Evolutionary conservation across 2,888 invertebrate genomes (phyloP), one percentile per base, ranked within the genome.

Genomic region (Blastobasis adustella): DNA sequence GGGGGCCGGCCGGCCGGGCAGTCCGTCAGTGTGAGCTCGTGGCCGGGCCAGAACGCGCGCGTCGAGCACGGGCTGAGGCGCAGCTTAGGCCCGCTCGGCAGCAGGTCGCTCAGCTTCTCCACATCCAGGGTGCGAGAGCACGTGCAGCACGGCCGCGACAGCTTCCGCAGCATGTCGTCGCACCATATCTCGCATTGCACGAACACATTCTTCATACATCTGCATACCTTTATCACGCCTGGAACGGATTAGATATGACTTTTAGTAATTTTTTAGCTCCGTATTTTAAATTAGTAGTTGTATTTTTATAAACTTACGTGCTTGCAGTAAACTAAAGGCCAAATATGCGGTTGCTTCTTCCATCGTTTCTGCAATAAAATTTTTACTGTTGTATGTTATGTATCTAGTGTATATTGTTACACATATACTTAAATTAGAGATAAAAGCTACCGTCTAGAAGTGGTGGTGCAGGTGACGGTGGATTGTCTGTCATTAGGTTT

Each of bases 181-280:
- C 81, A 79, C 82, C 85, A 82, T 54, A 86, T 58, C 60, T 86
- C 86, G 61, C 87, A 86, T 61, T 87, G 86, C 7, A 85, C 81
- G 58, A 80, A 79, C 44, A 79, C 83, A 56, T 76, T 83, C 63
- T 84, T 85, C 81, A 79, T 80, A 60, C 86, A 87, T 56, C 82
- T 83, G 75, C 85, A 87, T 23, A 85, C 78, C 66, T 78, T 71
- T 39, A 82, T 72, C 1, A 76, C 57, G 49, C 69, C 86, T 85
- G 70, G 36, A 41, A 50, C 9, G 10, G 23, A 23, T 23, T 23
- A 23, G 23, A 23, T 3, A 23, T 23, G 23, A 23, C 23, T 23
- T 23, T 23, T 23, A 23, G 23, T 23, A 23, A 23, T 3, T 23
- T 23, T 23, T 23, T 3, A 23, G 23, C 23, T 23, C 23, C 23